phyloP scores from a whole-genome alignment of 2,113 vertebrate species.

The Chloroceryle aenea region DNA sequence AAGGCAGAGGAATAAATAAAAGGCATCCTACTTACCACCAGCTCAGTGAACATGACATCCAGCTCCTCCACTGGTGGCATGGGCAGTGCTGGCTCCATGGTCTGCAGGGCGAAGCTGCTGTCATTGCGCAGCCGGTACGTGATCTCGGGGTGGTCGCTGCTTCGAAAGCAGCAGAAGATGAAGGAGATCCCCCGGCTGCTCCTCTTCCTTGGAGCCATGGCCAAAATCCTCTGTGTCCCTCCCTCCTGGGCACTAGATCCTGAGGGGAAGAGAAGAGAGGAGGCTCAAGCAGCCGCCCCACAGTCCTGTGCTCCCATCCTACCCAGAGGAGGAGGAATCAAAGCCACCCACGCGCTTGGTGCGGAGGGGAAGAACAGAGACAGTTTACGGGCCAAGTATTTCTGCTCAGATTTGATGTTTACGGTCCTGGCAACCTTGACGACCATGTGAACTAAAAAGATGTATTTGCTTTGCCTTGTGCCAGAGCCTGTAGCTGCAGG shows the following conservation, averaged over 20 bases:
- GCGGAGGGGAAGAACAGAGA: neutral
- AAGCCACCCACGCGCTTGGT: slow-evolving; percentile 7
- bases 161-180: slow-evolving; percentile 97
- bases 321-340: neutral
- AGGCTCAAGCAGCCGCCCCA: neutral
- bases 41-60: slow-evolving; percentile 93
- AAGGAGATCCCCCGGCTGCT: slow-evolving; percentile 88
- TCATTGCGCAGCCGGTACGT: slow-evolving; percentile 94
- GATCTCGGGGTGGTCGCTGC: slow-evolving; percentile 96
- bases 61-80: slow-evolving; percentile 93
- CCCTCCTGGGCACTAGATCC: slow-evolving; percentile 75
- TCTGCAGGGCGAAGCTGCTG: slow-evolving; percentile 90
- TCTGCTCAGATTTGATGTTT: slow-evolving; percentile 17
- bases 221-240: slow-evolving; percentile 30
- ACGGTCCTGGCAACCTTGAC: slow-evolving; percentile 20
- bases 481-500: neutral
- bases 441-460: neutral
- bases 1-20: neutral
- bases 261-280: neutral
- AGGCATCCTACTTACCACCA: slow-evolving; percentile 85
- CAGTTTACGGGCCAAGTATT: neutral
- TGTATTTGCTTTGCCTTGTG: neutral
- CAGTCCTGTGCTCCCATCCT: neutral
- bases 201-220: slow-evolving; percentile 96
- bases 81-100: slow-evolving; percentile 92